Conservation (phyloP, 1,140 invertebrate genomes). For the Procambarus virginalis region DNA sequence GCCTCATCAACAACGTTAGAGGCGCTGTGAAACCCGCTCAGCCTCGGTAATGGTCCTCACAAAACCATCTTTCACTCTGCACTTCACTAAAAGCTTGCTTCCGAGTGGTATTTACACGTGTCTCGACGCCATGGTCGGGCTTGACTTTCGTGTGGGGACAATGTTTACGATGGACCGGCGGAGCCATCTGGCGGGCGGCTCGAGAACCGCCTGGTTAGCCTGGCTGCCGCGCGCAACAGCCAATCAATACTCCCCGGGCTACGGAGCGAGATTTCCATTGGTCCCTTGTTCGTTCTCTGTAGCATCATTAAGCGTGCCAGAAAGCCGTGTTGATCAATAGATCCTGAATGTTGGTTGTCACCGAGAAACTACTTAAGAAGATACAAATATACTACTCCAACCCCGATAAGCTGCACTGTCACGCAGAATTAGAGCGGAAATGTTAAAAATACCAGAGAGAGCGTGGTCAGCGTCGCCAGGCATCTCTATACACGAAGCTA, state of each 20-base stretch:
- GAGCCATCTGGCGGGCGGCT: no score
- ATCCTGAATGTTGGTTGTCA: neutral
- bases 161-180: no score
- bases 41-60: no score
- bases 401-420: neutral
- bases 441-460: neutral
- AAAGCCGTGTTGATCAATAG: neutral
- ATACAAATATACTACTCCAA: neutral
- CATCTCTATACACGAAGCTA: neutral
- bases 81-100: no score
- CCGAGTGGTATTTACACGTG: no score
- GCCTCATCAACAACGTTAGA: no score
- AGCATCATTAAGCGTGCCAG: neutral
- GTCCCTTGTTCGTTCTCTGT: neutral
- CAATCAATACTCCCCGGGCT: neutral
- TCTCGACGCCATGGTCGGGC: no score
- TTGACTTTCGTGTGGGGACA: no score
- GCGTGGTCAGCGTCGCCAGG: neutral
- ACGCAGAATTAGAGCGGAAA: neutral
- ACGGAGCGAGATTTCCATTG: neutral
- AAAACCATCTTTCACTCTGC: no score
- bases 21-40: no score
- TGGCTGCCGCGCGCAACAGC: neutral
- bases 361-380: no score
- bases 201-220: neutral